A percentile compares a stretch with the other conserved stretches of the same genome.
Conservation (phyloP, 2,113 vertebrate genomes). For the Saguinus midas region DNA sequence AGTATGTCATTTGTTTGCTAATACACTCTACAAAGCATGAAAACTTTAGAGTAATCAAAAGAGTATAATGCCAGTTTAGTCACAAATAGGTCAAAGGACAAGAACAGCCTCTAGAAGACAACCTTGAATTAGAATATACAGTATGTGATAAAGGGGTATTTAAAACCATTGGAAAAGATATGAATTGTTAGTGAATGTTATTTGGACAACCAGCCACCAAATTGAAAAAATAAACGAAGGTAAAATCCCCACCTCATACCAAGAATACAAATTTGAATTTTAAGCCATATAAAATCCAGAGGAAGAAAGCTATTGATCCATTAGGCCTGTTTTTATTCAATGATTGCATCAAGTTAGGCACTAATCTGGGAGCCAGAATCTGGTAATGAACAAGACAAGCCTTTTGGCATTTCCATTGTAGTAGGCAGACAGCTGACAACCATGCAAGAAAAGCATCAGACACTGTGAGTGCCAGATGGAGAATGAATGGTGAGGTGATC, state of each 20-base stretch:
- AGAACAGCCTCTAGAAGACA: background rate
- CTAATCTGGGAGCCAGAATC: background rate
- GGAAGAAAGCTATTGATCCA: background rate
- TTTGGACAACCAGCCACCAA: background rate
- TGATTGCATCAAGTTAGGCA: background rate
- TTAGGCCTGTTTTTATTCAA: background rate
- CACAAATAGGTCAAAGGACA: background rate
- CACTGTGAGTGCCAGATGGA: background rate
- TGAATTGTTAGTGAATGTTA: background rate
- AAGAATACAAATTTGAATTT: background rate
- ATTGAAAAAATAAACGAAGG: background rate
- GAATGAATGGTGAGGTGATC: background rate
- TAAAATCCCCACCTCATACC: background rate
- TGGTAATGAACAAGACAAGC: background rate
- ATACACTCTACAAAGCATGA: background rate
- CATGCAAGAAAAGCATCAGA: background rate
- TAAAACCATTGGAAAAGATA: background rate
- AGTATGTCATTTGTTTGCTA: background rate
- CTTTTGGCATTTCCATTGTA: background rate
- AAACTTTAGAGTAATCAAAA: slow-evolving; percentile 4
- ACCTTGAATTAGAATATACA: background rate
- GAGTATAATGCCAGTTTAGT: background rate
- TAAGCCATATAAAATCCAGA: background rate
- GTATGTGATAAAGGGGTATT: background rate
- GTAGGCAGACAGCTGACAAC: background rate